Conservation (phyloP, 2,888 invertebrate species). For the Spatulosminthurus flaviceps region DNA sequence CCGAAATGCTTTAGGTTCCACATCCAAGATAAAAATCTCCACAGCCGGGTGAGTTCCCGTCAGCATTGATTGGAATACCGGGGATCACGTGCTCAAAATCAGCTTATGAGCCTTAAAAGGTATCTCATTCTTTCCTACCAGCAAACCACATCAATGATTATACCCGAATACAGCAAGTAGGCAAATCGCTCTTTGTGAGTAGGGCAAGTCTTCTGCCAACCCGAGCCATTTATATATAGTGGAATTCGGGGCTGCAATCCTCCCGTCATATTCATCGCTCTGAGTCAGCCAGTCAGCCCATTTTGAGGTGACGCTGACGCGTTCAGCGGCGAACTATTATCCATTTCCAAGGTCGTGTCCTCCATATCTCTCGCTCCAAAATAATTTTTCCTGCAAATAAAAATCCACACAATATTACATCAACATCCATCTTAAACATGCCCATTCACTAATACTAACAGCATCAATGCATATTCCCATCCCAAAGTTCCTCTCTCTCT, state of each 20-base stretch:
- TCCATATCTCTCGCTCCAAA: no score
- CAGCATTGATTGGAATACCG: constrained; percentile 35
- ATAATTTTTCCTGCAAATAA: no score
- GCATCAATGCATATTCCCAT: no score
- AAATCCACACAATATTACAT: no score
- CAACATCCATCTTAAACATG: no score
- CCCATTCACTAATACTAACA: no score
- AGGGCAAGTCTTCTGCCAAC: constrained; percentile 46
- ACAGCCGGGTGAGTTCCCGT: constrained; percentile 40
- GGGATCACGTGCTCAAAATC: constrained; percentile 41
- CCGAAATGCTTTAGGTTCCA: constrained; percentile 42
- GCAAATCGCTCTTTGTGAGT: constrained; percentile 44
- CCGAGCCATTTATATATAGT: constrained; percentile 16
- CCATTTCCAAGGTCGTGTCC: background rate
- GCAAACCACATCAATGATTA: constrained; percentile 38
- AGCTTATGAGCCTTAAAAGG: constrained; percentile 44
- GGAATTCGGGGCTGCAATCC: background rate
- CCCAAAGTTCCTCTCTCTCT: no score
- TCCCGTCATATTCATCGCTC: constrained; percentile 18
- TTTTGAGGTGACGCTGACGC: constrained; percentile 11
- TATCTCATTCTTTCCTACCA: constrained; percentile 45
- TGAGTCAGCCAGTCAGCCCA: constrained; percentile 35
- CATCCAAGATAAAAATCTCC: constrained; percentile 40
- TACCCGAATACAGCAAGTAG: constrained; percentile 40
- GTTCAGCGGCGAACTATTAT: constrained; percentile 24